These are phyloP conservation scores for Hypothenemus hampei DNA, from an alignment of 1,140 invertebrate species.

Conservation along the genomic window DNA sequence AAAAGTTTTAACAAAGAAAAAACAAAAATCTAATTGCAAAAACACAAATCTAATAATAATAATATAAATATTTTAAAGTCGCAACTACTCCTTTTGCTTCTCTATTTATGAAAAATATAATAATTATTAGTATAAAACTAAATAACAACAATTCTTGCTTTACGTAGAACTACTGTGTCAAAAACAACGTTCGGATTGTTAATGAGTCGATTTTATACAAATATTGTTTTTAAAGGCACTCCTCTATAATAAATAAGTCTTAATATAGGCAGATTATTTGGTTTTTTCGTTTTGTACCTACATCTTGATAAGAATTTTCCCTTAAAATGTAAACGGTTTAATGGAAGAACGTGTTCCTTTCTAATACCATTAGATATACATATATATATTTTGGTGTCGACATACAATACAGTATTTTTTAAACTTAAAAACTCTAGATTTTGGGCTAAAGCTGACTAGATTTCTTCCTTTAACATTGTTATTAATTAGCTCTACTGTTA, in stretches of 20 bases:
- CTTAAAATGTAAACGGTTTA: too few species aligned
- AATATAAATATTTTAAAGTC: too few species aligned
- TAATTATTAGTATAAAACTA: constrained; percentile 15
- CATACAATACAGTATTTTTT: too few species aligned
- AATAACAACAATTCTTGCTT: constrained; percentile 18
- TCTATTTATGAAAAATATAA: constrained; percentile 4
- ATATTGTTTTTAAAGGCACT: constrained; percentile 23
- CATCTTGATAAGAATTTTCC: too few species aligned
- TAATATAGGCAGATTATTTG: too few species aligned
- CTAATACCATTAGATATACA: not conserved
- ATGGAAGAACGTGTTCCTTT: not conserved
- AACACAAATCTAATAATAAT: too few species aligned
- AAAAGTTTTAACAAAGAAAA: not conserved
- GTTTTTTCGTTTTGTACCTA: too few species aligned
- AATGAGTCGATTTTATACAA: constrained; percentile 18
- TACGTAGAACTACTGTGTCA: constrained; percentile 6
- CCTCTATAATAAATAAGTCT: constrained; percentile 22
- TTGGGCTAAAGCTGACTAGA: constrained; percentile 20
- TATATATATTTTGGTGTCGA: constrained; percentile 12
- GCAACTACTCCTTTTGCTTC: not conserved
- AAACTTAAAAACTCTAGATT: constrained; percentile 13
- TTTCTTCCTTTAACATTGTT: constrained; percentile 1
- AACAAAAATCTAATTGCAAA: too few species aligned
- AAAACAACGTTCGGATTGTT: constrained; percentile 4
- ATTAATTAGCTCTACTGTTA: not conserved